Evolutionary conservation across 2,797 vertebrate species (phyloP).

Genomic region (Mycteria americana): DNA sequence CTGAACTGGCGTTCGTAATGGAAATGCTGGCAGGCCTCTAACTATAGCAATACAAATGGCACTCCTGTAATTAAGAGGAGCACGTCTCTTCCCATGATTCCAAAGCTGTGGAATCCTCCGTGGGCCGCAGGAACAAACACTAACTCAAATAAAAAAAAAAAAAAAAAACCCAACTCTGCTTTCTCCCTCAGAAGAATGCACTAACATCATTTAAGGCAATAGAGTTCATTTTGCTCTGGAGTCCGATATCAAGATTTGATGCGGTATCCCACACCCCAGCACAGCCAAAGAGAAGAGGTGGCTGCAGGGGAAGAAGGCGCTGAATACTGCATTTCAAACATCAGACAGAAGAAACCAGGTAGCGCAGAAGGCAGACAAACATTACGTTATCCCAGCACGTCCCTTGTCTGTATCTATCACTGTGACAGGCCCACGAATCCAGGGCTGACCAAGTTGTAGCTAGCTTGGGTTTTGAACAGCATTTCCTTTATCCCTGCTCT

Average conservation of each 20-base stretch:
- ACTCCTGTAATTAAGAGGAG: background rate
- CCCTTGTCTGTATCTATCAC: background rate
- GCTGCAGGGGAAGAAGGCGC: background rate
- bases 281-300: background rate
- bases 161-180: background rate
- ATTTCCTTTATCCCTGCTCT: background rate
- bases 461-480: background rate
- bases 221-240: background rate
- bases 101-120: slow-evolving; percentile 23
- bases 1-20: background rate
- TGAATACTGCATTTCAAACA: background rate
- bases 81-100: background rate
- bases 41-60: background rate
- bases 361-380: background rate
- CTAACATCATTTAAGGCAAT: background rate
- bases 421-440: background rate
- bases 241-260: background rate
- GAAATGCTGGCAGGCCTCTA: background rate
- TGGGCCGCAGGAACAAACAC: background rate
- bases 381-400: background rate
- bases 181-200: background rate
- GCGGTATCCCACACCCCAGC: background rate
- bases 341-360: background rate
- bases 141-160: background rate
- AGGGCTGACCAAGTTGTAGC: background rate